These are phyloP conservation scores for Elephantulus edwardii DNA, from an alignment of 2,113 vertebrate species.

Conservation along the genomic window DNA sequence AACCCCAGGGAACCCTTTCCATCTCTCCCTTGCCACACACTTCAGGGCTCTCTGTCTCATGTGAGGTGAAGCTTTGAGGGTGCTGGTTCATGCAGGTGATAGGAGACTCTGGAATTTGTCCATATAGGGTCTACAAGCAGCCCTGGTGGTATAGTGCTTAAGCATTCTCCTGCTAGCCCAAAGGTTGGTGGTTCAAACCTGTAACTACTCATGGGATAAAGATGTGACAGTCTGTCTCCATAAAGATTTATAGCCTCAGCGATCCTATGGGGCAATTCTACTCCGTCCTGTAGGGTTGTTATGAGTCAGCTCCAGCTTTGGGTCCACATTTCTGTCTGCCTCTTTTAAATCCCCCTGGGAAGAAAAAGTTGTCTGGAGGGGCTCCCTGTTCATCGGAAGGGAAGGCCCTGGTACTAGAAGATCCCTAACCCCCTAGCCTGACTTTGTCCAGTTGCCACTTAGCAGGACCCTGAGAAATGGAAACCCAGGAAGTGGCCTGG, in stretches of 20 bases:
- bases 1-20: background rate
- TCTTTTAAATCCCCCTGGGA: background rate
- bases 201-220: background rate
- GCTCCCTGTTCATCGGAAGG: background rate
- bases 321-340: background rate
- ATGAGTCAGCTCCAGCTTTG: background rate
- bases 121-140: background rate
- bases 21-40: fast-evolving
- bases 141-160: background rate
- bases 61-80: background rate
- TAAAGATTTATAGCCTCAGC: background rate
- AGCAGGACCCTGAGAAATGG: slow-evolving; percentile 8
- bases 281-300: background rate
- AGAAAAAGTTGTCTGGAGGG: background rate
- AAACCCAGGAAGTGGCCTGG: background rate
- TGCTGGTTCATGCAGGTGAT: background rate
- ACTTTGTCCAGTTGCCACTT: background rate
- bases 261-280: background rate
- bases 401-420: background rate
- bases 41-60: background rate
- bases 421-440: background rate
- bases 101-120: background rate
- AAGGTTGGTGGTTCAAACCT: background rate
- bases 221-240: background rate
- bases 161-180: background rate